Conservation (phyloP, 2,797 vertebrate genomes). For the Pseudochaenichthys georgianus region DNA sequence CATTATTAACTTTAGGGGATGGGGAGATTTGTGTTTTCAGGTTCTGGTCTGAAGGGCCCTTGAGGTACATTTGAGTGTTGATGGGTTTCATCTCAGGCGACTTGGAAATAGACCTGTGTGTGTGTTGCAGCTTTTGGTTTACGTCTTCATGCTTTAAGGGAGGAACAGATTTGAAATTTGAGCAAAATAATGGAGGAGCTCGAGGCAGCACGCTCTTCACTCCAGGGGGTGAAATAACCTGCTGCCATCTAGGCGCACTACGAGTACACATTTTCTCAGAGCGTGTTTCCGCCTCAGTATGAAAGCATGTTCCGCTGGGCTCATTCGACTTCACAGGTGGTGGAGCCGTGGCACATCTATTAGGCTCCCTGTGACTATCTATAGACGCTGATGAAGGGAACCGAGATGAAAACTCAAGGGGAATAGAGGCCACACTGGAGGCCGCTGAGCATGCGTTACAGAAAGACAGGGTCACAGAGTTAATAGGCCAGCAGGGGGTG, state of each 20-base stretch:
- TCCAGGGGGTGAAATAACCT: conserved; percentile 43
- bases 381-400: conserved; percentile 63
- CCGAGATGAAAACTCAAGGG: conserved; percentile 67
- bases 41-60: conserved; percentile 30
- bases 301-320: conserved; percentile 8
- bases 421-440: conserved; percentile 81
- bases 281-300: conserved; percentile 30
- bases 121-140: conserved; percentile 9
- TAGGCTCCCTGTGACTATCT: conserved; percentile 55
- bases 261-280: conserved; percentile 26
- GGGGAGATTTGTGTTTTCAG: conserved; percentile 35
- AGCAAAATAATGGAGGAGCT: conserved; percentile 34
- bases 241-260: conserved; percentile 36
- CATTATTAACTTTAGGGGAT: conserved; percentile 13
- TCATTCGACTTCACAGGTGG: conserved; percentile 30
- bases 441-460: conserved; percentile 84
- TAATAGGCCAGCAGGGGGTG: conserved; percentile 86
- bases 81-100: conserved; percentile 32
- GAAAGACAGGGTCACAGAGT: conserved; percentile 77
- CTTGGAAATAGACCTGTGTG: conserved; percentile 15
- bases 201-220: background rate
- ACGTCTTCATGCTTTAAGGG: conserved; percentile 20
- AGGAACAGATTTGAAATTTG: conserved; percentile 49
- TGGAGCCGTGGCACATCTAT: conserved; percentile 39
- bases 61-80: conserved; percentile 13